Evolutionary conservation across 2,888 invertebrate genomes (phyloP).

Genomic region (Phaedon cochleariae): DNA sequence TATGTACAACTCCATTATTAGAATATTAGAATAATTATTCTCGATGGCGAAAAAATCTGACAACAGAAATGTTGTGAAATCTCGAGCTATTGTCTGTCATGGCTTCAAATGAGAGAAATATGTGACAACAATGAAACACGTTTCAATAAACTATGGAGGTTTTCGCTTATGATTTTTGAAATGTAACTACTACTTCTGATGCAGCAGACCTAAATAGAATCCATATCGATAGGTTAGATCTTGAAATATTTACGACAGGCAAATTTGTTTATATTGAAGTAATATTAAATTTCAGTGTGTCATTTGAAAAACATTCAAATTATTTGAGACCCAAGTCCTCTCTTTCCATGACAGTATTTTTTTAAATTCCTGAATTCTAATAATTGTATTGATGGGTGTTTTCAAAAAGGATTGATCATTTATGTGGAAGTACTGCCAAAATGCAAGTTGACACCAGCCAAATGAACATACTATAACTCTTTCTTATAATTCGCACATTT

Average conservation of each 20-base stretch:
- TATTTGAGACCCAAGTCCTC: too few species aligned
- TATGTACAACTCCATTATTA: too few species aligned
- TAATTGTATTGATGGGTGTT: too few species aligned
- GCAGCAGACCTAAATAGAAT: constrained; percentile 26
- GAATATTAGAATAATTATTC: too few species aligned
- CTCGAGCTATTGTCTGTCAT: too few species aligned
- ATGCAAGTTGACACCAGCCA: constrained; percentile 46
- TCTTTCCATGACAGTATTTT: too few species aligned
- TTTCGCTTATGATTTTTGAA: background rate
- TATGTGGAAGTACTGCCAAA: constrained; percentile 47
- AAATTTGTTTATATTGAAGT: constrained; percentile 8
- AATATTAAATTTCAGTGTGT: background rate
- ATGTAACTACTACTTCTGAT: constrained; percentile 12
- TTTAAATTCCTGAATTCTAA: too few species aligned
- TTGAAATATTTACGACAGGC: constrained; percentile 18
- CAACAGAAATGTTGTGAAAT: too few species aligned
- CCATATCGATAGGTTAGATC: constrained; percentile 37
- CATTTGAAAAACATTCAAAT: too few species aligned
- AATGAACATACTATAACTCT: constrained; percentile 26
- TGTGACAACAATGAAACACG: too few species aligned
- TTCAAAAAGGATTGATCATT: background rate
- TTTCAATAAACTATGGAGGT: background rate
- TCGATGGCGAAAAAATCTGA: too few species aligned
- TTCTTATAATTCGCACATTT: constrained; percentile 29
- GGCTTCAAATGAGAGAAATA: too few species aligned